Conservation (phyloP, 2,888 invertebrate genomes). For the Cheilosia scutellata region DNA sequence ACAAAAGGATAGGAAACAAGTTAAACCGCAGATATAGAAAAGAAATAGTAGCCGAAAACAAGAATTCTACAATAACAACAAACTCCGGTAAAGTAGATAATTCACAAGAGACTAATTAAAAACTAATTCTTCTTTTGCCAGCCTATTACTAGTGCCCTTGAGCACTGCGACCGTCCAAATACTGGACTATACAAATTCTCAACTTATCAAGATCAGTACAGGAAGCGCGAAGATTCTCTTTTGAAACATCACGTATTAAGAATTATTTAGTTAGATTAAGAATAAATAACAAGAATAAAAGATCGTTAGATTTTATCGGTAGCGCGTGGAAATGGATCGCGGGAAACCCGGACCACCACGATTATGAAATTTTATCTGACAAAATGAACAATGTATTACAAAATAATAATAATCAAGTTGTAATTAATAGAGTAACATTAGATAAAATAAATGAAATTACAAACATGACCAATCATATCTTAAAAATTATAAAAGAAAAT, state of each 20-base stretch:
- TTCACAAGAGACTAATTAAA: not conserved
- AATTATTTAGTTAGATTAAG: not conserved
- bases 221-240: slow-evolving; percentile 39
- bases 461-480: slow-evolving; percentile 10
- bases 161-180: slow-evolving; percentile 42
- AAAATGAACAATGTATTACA: slow-evolving; percentile 30
- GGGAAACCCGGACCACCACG: slow-evolving; percentile 24
- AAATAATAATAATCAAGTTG: slow-evolving; percentile 15
- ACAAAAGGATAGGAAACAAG: slow-evolving; percentile 27
- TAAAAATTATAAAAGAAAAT: slow-evolving; percentile 6
- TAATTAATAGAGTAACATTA: slow-evolving; percentile 36
- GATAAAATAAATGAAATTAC: slow-evolving; percentile 47
- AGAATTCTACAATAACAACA: not conserved
- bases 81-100: not conserved
- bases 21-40: slow-evolving; percentile 18
- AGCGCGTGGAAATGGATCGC: slow-evolving; percentile 27
- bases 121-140: not conserved
- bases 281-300: not conserved
- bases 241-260: slow-evolving; percentile 22
- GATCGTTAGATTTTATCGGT: slow-evolving; percentile 21
- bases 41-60: slow-evolving; percentile 1
- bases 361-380: slow-evolving; percentile 20
- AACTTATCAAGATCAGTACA: slow-evolving; percentile 37
- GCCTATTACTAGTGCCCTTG: slow-evolving; percentile 13
- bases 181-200: slow-evolving; percentile 59